Evolutionary conservation across 2,113 vertebrate genomes (phyloP), one percentile per base, ranked within the genome.

Genomic region (Clarias gariepinus): DNA sequence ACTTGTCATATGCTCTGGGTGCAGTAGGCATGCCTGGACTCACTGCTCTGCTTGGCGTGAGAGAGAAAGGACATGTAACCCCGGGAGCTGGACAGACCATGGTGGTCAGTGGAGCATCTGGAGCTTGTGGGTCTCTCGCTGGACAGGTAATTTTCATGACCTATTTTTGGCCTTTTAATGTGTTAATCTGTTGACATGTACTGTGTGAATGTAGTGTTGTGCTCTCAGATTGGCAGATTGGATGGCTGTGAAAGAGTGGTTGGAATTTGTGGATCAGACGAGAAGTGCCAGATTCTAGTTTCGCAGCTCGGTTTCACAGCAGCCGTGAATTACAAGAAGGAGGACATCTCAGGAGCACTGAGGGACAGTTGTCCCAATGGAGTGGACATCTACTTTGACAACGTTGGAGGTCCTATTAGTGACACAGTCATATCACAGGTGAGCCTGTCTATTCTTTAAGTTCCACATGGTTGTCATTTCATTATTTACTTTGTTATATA

Each of bases 311-410:
- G 96, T 0, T 99, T 99, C 92, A 94, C 96, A 87, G 94, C 92
- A 41, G 98, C 97, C 63, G 89, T 99, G 86, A 98, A 98, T 94
- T 99, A 99, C 92, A 96, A 95, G 82, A 90, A 91, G 25, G 96
- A 87, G 1, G 92, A 96, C 16, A 91, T 99, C 11, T 88, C 92
- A 2, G 85, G 93, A 7, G 93, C 91, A 66, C 96, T 99, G 7
- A 93, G 21, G 82, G 92, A 96, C 68, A 89, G 92, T 79, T 99
- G 98, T 89, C 97, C 97, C 0, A 88, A 86, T 1, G 98, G 98
- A 71, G 94, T 99, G 69, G 97, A 99, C 87, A 90, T 98, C 87
- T 99, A 99, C 92, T 99, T 99, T 89, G 98, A 99, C 91, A 99
- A 99, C 19, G 97, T 99, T 73, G 98, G 98, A 13, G 98, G 98